These are phyloP conservation scores for Ammospiza maritima DNA, from an alignment of 2,797 vertebrate species.

Conservation along the genomic window DNA sequence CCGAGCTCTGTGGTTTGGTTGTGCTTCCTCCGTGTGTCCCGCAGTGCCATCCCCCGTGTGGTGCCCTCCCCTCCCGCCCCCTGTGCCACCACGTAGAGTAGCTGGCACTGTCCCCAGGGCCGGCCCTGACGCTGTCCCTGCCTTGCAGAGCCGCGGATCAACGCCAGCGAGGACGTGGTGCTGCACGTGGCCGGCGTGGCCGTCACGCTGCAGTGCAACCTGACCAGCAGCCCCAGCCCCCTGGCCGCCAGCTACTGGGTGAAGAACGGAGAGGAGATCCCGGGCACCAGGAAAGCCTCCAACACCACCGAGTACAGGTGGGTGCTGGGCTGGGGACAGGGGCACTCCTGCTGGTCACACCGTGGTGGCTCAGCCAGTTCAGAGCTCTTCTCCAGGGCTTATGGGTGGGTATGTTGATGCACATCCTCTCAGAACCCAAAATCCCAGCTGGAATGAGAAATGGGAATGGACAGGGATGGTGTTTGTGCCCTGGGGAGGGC, in stretches of 20 bases:
- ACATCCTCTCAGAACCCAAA: rapidly evolving
- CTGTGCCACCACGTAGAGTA: background rate
- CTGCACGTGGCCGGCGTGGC: slow-evolving; percentile 70
- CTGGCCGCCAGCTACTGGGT: slow-evolving; percentile 91
- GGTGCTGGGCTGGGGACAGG: background rate
- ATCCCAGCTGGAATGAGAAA: too few relatives aligned
- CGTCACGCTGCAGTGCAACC: slow-evolving; percentile 90
- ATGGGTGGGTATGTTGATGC: too few relatives aligned
- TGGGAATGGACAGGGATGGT: too few relatives aligned
- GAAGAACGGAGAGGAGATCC: slow-evolving; percentile 91
- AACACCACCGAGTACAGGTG: slow-evolving; percentile 74
- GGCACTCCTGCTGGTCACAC: background rate
- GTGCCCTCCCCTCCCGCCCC: slow-evolving; percentile 40
- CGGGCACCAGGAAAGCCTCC: slow-evolving; percentile 80
- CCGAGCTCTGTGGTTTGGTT: background rate
- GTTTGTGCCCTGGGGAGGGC: too few relatives aligned
- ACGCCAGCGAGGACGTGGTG: slow-evolving; percentile 87
- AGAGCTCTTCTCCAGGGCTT: too few relatives aligned
- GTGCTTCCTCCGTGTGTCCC: slow-evolving; percentile 56
- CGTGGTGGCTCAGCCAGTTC: too few relatives aligned
- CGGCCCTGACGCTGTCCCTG: background rate
- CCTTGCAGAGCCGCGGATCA: slow-evolving; percentile 95
- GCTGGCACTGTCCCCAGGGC: rapidly evolving
- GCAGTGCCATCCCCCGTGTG: slow-evolving; percentile 69
- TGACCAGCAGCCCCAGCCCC: slow-evolving; percentile 85